These are phyloP conservation scores for Odontocolon sp. DNA, from an alignment of 2,888 invertebrate genomes.

Conservation along the genomic window DNA sequence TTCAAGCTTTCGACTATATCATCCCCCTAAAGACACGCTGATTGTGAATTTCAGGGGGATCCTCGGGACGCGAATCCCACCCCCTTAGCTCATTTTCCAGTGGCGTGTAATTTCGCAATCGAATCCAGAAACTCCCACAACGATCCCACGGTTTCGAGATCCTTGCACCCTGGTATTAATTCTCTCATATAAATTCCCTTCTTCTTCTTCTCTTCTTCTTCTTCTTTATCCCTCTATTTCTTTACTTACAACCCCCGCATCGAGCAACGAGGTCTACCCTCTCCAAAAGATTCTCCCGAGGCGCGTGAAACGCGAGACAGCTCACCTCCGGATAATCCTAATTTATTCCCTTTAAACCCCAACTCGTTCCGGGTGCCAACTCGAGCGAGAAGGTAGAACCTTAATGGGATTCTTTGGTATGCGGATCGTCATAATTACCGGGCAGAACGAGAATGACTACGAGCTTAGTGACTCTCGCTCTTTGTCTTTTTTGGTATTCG, in stretches of 20 bases:
- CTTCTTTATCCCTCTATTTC: slow-evolving; percentile 53
- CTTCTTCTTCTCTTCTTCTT: too few species aligned
- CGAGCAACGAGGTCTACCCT: background rate
- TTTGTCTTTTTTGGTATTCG: background rate
- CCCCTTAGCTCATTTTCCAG: slow-evolving; percentile 46
- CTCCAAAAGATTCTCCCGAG: background rate
- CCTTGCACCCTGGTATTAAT: slow-evolving; percentile 47
- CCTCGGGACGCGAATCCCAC: background rate
- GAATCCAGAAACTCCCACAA: slow-evolving; percentile 47
- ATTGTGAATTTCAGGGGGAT: slow-evolving; percentile 54
- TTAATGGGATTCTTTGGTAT: slow-evolving; percentile 49
- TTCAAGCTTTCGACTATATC: slow-evolving; percentile 21
- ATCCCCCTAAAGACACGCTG: slow-evolving; percentile 50
- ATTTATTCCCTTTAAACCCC: slow-evolving; percentile 61
- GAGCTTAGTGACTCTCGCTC: background rate
- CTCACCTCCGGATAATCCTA: slow-evolving; percentile 60
- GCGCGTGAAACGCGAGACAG: background rate
- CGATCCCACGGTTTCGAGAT: slow-evolving; percentile 50
- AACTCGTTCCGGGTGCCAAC: slow-evolving; percentile 53
- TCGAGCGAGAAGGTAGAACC: slow-evolving; percentile 1
- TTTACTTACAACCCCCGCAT: slow-evolving; percentile 18
- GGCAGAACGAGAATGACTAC: slow-evolving; percentile 24
- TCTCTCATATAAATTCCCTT: slow-evolving; percentile 55
- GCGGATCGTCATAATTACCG: slow-evolving; percentile 54
- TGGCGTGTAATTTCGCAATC: slow-evolving; percentile 55